Evolutionary conservation across 2,113 vertebrate genomes (phyloP), one percentile per base, ranked within the genome.

Genomic region (Pipa parva): DNA sequence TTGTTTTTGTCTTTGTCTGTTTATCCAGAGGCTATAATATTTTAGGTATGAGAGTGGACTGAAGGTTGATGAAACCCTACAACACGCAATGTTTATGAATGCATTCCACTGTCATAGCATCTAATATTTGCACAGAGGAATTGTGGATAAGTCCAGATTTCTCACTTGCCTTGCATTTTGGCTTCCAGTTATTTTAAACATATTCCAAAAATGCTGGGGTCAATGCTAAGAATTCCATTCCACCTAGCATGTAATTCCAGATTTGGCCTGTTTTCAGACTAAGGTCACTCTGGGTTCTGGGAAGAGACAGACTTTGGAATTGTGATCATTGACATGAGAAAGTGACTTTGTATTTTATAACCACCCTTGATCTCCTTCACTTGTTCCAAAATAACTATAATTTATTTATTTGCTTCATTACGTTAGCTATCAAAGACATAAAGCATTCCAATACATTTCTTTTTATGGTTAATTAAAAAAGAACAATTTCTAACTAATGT

Each of bases 21-120:
- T 12, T 25, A 12, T 28, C 39, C 24, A 26, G 15, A 46, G 31
- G 52, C 37, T 26, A 57, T 48, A 58, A 59, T 58, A 52, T 4
- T 42, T 45, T 48, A 70, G 57, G 45, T 48, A 39, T 70, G 66
- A 70, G 66, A 70, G 36, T 54, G 66, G 58, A 70, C 52, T 61
- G 57, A 61, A 37, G 27, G 5, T 4, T 70, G 57, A 70, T 26
- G 66, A 61, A 60, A 61, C 27, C n/a, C 48, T 61, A n/a, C n/a
- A 70, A 70, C 66, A 70, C 29, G 37, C 26, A 18, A 61, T 70
- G 66, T 60, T 70, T 70, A 61, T 70, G 52, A 70, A 70, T 31
- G 66, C 66, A 70, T 70, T 61, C 66, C 66, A 54, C 57, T 61
- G 48, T 58, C 24, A 70, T 61, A 60, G 57, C 66, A 61, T 70